Evolutionary conservation across 2,797 vertebrate species (phyloP).

Genomic region (Bradypodion ventrale): DNA sequence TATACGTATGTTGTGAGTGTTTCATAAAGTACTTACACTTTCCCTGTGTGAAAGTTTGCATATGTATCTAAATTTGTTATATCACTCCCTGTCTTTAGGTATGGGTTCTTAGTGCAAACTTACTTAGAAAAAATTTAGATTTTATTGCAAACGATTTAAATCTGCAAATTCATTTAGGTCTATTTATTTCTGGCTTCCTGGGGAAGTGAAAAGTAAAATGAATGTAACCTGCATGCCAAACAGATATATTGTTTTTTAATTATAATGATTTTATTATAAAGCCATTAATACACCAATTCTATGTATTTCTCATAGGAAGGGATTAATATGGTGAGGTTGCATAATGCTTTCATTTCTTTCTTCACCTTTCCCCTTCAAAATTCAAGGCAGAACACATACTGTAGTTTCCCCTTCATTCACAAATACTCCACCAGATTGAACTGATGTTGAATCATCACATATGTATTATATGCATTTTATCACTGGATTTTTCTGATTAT

Average conservation of each 20-base stretch:
- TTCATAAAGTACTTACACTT: slow-evolving; percentile 27
- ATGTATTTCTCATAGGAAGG: neutral
- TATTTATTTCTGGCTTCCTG: neutral
- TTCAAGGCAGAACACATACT: neutral
- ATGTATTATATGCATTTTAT: no score
- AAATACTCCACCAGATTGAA: no score
- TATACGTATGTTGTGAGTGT: neutral
- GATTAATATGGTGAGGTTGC: no score
- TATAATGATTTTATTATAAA: neutral
- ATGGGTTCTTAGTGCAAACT: neutral
- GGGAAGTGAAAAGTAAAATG: neutral
- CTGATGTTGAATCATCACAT: no score
- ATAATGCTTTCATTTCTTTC: neutral
- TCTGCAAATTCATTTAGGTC: neutral
- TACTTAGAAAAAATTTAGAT: neutral
- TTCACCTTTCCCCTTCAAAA: neutral
- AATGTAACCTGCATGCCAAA: neutral
- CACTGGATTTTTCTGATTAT: no score
- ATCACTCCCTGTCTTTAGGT: neutral
- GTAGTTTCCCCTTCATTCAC: neutral
- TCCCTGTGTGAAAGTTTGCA: slow-evolving; percentile 15
- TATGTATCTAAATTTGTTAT: slow-evolving; percentile 1
- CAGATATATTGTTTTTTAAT: neutral
- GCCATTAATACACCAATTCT: no score
- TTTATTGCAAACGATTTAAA: neutral